Evolutionary conservation across 2,888 invertebrate species (phyloP), one percentile per base, ranked within the genome.

Genomic region (Amphipoea lucens): DNA sequence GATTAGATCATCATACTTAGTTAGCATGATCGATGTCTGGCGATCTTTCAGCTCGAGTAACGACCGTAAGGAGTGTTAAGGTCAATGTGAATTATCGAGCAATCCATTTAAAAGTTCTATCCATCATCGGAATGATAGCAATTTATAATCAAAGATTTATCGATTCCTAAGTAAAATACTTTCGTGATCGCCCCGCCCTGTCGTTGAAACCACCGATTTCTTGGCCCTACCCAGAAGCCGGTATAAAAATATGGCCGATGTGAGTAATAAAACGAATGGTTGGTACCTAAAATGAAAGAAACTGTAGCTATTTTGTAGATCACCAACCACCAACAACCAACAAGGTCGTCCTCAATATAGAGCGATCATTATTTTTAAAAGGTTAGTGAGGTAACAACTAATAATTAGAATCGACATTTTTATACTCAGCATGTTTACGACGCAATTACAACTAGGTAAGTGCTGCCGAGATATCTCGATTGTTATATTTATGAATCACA

Each of bases 401-500:
- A 88, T 80, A 76, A 82, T 87, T 77, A 81, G 48, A 76, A 54
- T 68, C 20, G 69, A 66, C 63, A 72, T 45, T 69, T 67, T 81
- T 78, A 51, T 63, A 40, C 12, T 40, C 73, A 36, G 40, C 67
- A 63, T 66, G 76, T 85, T 88, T 87, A 90, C 84, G 80, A 89
- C 88, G 91, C 86, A 91, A 92, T 92, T 88, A 90, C 78, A 85
- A 54, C 63, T 84, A 88, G 91, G 89, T 85, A 88, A 92, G 89
- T 89, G 89, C 86, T 87, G 54, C 77, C 75, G 70, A 68, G 65
- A 81, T 85, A 81, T 83, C 66, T 83, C 57, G 75, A 86, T 90
- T 85, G 87, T 88, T 85, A 87, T 87, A 88, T 82, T 88, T 89
- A 90, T 93, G 92, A 93, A 92, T 93, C 92, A 92, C 81, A 85